A percentile compares a stretch with the other conserved stretches of the same genome.
phyloP scores from a whole-genome alignment of 64 coral and sea anemone species.

The Actinia equina region DNA sequence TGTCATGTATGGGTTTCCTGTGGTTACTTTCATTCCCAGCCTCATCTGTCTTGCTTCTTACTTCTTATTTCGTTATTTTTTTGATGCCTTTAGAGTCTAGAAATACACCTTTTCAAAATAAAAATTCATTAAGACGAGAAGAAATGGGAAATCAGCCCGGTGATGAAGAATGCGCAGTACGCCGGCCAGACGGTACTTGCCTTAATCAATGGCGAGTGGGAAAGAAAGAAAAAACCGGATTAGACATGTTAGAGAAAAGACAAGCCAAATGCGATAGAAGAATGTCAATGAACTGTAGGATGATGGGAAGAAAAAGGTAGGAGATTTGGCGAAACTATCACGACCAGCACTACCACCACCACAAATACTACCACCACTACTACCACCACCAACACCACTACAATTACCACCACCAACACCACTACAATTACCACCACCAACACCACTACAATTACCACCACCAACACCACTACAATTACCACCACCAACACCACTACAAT shows the following conservation, averaged over 20 bases:
- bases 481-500: no score
- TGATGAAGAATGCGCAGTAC: neutral
- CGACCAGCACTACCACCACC: neutral
- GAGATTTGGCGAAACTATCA: neutral
- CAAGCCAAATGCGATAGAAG: neutral
- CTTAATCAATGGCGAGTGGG: conserved; percentile 8
- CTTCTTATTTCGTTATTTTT: neutral
- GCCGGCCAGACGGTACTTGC: neutral
- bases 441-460: neutral
- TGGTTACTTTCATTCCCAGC: neutral
- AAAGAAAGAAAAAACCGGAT: neutral
- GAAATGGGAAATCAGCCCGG: no score
- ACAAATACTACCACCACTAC: neutral
- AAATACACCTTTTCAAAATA: neutral
- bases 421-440: no score
- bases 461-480: no score
- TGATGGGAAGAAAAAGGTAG: neutral
- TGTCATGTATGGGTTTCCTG: neutral
- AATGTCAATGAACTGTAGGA: neutral
- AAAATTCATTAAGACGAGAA: neutral
- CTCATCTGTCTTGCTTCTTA: neutral
- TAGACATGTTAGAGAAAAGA: neutral
- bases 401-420: no score
- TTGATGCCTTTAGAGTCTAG: neutral
- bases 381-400: neutral